Evolutionary conservation across 2,888 invertebrate species (phyloP).

Genomic region (Cephus nigrinus): DNA sequence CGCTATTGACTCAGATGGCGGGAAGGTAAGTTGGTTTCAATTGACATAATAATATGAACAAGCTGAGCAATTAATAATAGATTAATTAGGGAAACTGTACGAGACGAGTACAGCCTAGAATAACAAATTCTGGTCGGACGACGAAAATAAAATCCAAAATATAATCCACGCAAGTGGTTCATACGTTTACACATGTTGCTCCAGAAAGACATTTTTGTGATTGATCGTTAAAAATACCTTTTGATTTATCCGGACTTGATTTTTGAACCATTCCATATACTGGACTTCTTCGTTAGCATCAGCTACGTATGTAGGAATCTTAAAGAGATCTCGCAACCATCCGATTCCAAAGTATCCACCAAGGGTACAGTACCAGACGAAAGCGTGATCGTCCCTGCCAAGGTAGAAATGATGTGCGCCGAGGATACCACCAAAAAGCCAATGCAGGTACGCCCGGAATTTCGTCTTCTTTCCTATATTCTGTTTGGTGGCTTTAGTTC

Average conservation of each 20-base stretch:
- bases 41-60: neutral
- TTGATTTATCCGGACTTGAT: constrained; percentile 71
- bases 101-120: neutral
- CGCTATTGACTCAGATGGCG: neutral
- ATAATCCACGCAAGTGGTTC: neutral
- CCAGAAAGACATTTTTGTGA: neutral
- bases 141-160: neutral
- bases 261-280: constrained; percentile 74
- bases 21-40: neutral
- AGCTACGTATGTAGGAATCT: constrained; percentile 86
- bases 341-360: constrained; percentile 89
- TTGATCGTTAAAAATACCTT: constrained; percentile 69
- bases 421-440: constrained; percentile 89
- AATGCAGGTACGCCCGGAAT: constrained; percentile 81
- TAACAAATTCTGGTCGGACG: neutral
- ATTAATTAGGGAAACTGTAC: neutral
- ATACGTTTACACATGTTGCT: neutral
- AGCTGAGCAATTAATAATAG: neutral
- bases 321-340: constrained; percentile 87
- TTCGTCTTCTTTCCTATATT: constrained; percentile 61
- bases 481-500: constrained; percentile 17
- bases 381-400: constrained; percentile 88
- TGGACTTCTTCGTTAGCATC: constrained; percentile 82
- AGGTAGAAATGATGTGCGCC: constrained; percentile 94
- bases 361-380: constrained; percentile 88